Evolutionary conservation across 2,113 vertebrate species (phyloP).

Genomic region (Egretta garzetta): DNA sequence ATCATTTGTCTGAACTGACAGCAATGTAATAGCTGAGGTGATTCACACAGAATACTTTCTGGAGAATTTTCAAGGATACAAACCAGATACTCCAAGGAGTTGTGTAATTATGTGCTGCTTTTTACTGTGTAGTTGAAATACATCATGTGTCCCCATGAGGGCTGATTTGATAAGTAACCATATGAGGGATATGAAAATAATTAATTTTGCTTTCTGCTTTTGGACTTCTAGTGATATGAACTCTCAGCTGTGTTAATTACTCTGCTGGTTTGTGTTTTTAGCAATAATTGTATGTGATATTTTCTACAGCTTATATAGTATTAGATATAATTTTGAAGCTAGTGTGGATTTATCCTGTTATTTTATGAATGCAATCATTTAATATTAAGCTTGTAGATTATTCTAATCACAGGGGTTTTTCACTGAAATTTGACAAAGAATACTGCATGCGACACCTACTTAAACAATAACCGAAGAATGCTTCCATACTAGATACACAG

Average conservation of each 20-base stretch:
- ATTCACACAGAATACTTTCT: conserved; percentile 34
- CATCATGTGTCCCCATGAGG: conserved; percentile 19
- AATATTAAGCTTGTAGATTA: background rate
- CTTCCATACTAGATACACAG: background rate
- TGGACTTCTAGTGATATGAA: conserved; percentile 1
- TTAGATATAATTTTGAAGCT: conserved; percentile 41
- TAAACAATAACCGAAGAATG: background rate
- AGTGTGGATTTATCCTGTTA: conserved; percentile 26
- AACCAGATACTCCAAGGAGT: conserved; percentile 4
- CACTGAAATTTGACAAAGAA: conserved; percentile 6
- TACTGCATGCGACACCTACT: background rate
- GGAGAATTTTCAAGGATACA: conserved; percentile 37
- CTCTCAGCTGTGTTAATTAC: conserved; percentile 46
- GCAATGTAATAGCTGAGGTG: conserved; percentile 22
- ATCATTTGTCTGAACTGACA: conserved; percentile 63
- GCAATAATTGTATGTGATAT: conserved; percentile 35
- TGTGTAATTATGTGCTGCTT: conserved; percentile 23
- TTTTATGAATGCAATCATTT: conserved; percentile 16
- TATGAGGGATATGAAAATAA: conserved; percentile 47
- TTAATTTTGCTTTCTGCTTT: conserved; percentile 53
- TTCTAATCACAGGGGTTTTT: conserved; percentile 6
- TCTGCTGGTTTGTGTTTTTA: conserved; percentile 24
- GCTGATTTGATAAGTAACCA: conserved; percentile 14
- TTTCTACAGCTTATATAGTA: conserved; percentile 2
- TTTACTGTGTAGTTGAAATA: conserved; percentile 53